phyloP scores from a whole-genome alignment of 2,113 vertebrate genomes.

The Catagonus wagneri region DNA sequence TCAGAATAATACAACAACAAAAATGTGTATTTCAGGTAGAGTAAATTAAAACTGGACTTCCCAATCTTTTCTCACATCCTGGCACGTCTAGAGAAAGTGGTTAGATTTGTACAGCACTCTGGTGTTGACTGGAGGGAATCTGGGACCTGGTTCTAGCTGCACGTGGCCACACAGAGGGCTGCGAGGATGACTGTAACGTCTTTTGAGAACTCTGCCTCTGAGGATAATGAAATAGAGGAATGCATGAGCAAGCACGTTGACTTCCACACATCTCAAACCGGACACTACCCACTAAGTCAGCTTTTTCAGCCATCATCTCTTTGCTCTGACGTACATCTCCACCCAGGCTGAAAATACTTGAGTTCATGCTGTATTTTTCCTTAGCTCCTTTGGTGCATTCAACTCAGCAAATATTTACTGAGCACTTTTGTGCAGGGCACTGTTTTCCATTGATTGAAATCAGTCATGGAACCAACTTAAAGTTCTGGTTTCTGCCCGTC shows the following conservation, averaged over 20 bases:
- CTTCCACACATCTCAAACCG: not conserved
- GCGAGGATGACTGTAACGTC: not conserved
- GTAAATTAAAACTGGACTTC: not conserved
- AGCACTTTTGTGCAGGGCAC: not conserved
- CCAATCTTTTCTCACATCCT: not conserved
- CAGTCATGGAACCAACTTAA: not conserved
- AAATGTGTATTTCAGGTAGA: slow-evolving; percentile 1
- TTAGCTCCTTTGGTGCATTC: not conserved
- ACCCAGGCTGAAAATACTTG: not conserved
- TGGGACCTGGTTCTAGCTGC: not conserved
- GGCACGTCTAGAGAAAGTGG: not conserved
- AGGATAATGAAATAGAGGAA: not conserved
- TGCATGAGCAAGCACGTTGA: not conserved
- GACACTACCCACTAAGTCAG: not conserved
- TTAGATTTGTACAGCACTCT: not conserved
- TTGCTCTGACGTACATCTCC: not conserved
- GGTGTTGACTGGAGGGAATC: not conserved
- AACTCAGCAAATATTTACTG: not conserved
- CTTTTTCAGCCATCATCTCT: not conserved
- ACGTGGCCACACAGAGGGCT: not conserved
- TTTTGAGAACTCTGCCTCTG: not conserved
- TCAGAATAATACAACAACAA: not conserved
- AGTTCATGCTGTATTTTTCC: not conserved
- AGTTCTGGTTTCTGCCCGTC: not conserved
- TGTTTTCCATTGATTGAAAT: not conserved